A percentile compares a stretch with the other conserved stretches of the same genome.
Conservation (phyloP, 2,797 vertebrate genomes). For the Aythya fuligula region DNA sequence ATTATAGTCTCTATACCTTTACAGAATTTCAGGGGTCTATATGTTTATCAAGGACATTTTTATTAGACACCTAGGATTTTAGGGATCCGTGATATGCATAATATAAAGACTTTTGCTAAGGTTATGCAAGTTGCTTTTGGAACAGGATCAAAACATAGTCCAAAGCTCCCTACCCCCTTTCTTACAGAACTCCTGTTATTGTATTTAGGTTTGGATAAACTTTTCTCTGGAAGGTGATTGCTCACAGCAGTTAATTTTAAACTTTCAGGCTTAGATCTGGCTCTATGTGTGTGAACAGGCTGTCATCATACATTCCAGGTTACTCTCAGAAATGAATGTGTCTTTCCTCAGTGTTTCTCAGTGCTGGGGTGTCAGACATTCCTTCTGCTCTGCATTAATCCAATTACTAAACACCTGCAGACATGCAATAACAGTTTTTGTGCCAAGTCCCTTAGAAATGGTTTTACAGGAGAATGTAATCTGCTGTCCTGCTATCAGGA, state of each 20-base stretch:
- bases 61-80: conserved; percentile 80
- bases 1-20: conserved; percentile 47
- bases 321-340: conserved; percentile 81
- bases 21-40: conserved; percentile 59
- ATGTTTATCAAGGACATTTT: conserved; percentile 78
- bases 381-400: conserved; percentile 88
- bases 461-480: conserved; percentile 83
- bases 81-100: conserved; percentile 68
- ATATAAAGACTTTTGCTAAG: conserved; percentile 79
- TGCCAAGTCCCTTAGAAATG: conserved; percentile 83
- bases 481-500: conserved; percentile 84
- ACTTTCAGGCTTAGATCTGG: conserved; percentile 78
- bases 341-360: conserved; percentile 82
- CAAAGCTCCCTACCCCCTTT: conserved; percentile 76
- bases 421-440: conserved; percentile 88
- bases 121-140: conserved; percentile 88
- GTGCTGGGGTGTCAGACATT: conserved; percentile 82
- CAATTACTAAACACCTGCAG: conserved; percentile 94
- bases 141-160: conserved; percentile 84
- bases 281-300: conserved; percentile 80
- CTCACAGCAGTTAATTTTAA: conserved; percentile 82
- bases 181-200: conserved; percentile 85
- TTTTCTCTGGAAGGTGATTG: conserved; percentile 83
- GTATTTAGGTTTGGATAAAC: conserved; percentile 91
- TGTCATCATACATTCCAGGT: conserved; percentile 86